These are phyloP conservation scores for Argyrosomus japonicus DNA, from an alignment of 2,113 vertebrate species.

Conservation along the genomic window DNA sequence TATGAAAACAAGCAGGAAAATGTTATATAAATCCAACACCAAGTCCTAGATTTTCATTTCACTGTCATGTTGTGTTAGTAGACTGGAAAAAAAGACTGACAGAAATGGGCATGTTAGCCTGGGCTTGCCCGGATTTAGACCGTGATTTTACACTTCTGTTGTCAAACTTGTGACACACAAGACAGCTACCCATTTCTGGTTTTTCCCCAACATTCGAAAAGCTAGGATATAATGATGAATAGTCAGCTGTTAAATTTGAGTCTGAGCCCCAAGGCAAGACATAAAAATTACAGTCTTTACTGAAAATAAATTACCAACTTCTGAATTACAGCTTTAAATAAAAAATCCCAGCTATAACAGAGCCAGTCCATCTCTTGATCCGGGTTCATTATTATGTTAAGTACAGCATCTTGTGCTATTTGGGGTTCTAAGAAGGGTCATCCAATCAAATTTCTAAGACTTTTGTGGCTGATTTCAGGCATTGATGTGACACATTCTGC, in stretches of 20 bases:
- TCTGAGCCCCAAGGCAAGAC: not conserved
- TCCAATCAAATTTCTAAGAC: not conserved
- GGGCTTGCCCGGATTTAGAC: slow-evolving; percentile 31
- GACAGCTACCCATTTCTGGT: not conserved
- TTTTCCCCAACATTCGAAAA: not conserved
- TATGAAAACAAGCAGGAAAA: slow-evolving; percentile 41
- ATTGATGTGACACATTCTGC: not conserved
- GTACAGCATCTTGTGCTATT: not conserved
- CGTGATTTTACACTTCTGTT: slow-evolving; percentile 35
- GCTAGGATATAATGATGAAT: not conserved
- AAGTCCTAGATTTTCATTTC: slow-evolving; percentile 43
- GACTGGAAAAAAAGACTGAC: slow-evolving; percentile 48
- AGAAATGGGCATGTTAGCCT: slow-evolving; percentile 41
- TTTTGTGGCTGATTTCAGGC: not conserved
- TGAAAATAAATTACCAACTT: not conserved
- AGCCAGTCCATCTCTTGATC: not conserved
- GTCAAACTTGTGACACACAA: slow-evolving; percentile 37
- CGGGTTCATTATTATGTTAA: slow-evolving; percentile 10
- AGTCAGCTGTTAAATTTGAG: not conserved
- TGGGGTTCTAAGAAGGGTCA: not conserved
- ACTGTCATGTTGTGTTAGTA: slow-evolving; percentile 50
- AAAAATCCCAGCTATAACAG: not conserved
- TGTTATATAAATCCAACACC: slow-evolving; percentile 56
- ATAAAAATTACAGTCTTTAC: not conserved
- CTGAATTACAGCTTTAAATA: not conserved